Conservation (phyloP, 2,888 invertebrate genomes). For the Gisinianus flammeolus region DNA sequence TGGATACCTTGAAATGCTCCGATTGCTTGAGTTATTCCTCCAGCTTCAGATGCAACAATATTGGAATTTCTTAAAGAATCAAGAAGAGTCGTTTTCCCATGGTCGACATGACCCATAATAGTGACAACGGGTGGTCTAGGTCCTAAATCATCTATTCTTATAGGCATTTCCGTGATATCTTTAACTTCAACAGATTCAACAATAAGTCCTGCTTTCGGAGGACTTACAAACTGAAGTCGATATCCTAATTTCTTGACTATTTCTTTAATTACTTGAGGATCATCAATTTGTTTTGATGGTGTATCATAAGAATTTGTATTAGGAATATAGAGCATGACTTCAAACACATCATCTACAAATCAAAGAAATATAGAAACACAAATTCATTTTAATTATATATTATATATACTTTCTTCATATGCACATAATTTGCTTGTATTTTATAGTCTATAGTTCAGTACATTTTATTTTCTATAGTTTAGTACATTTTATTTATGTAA, state of each 20-base stretch:
- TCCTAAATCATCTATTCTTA: constrained; percentile 66
- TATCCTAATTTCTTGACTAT: constrained; percentile 73
- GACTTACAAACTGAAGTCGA: constrained; percentile 63
- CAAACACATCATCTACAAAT: constrained; percentile 71
- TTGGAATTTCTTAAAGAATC: constrained; percentile 85
- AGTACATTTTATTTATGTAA: background rate
- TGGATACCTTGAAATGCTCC: constrained; percentile 88
- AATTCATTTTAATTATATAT: background rate
- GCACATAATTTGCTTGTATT: background rate
- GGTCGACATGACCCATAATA: constrained; percentile 99
- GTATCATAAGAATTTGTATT: constrained; percentile 67
- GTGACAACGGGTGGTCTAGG: constrained; percentile 92
- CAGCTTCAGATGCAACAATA: constrained; percentile 91
- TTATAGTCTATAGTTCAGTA: constrained; percentile 5
- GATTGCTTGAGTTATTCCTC: constrained; percentile 99
- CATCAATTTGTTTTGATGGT: constrained; percentile 68
- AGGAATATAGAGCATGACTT: constrained; percentile 72
- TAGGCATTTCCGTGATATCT: constrained; percentile 61
- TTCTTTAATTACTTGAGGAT: constrained; percentile 71
- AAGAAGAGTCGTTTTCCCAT: constrained; percentile 90
- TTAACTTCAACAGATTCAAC: constrained; percentile 61
- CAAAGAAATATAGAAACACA: constrained; percentile 42
- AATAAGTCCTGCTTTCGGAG: constrained; percentile 66
- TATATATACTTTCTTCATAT: background rate
- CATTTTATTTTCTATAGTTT: background rate